A percentile compares a stretch with the other conserved stretches of the same genome.
Evolutionary conservation across 1,140 invertebrate genomes (phyloP).

Genomic region (Arion vulgaris): DNA sequence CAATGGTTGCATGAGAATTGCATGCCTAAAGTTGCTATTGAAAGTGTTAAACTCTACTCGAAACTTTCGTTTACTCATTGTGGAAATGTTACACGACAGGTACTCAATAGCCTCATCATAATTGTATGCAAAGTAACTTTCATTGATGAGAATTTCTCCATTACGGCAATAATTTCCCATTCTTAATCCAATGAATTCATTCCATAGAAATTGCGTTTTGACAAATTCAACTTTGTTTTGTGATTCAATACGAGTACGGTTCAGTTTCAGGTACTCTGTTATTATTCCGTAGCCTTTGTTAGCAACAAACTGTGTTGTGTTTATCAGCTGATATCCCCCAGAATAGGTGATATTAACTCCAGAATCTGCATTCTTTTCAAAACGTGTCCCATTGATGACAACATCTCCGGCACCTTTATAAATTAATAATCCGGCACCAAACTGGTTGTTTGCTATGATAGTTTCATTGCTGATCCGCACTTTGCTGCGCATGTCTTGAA

Average conservation of each 20-base stretch:
- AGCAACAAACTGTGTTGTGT: constrained; percentile 79
- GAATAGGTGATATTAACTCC: constrained; percentile 87
- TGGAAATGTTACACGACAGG: constrained; percentile 67
- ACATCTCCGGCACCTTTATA: constrained; percentile 70
- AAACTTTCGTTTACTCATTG: constrained; percentile 59
- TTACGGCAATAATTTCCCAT: constrained; percentile 70
- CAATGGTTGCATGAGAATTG: constrained; percentile 66
- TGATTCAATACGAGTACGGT: constrained; percentile 60
- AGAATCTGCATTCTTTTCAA: constrained; percentile 61
- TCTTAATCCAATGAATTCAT: constrained; percentile 66
- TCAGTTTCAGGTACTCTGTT: constrained; percentile 61
- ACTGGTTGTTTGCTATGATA: constrained; percentile 63
- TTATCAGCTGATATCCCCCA: constrained; percentile 91
- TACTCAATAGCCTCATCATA: constrained; percentile 67
- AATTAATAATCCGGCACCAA: constrained; percentile 68
- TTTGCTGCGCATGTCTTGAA: constrained; percentile 69
- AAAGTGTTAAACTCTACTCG: constrained; percentile 69
- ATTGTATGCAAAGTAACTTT: constrained; percentile 64
- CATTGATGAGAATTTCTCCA: constrained; percentile 63
- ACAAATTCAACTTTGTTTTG: constrained; percentile 63
- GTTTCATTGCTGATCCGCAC: constrained; percentile 62
- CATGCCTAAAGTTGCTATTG: constrained; percentile 64
- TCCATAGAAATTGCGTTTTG: constrained; percentile 56
- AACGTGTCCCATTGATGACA: constrained; percentile 62
- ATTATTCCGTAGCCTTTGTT: constrained; percentile 69